phyloP scores from a whole-genome alignment of 2,113 vertebrate species.

The Dicrurus megarhynchus region DNA sequence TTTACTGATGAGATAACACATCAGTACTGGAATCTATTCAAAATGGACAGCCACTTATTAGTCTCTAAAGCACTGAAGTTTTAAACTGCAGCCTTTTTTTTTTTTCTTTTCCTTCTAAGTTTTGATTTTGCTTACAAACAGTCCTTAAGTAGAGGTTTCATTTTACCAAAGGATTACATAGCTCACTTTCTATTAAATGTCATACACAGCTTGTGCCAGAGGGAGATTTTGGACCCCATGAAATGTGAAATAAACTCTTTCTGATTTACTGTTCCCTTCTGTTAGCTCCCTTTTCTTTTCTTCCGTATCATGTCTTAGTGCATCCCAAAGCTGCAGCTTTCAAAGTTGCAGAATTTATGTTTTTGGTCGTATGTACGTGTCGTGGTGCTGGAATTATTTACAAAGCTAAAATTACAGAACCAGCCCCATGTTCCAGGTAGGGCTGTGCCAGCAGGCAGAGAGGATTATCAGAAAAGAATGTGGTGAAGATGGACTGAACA shows the following conservation, averaged over 20 bases:
- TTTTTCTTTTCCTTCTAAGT: background rate
- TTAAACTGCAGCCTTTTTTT: background rate
- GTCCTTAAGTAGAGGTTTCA: background rate
- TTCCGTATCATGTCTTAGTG: background rate
- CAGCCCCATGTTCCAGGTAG: background rate
- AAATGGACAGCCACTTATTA: slow-evolving; percentile 61
- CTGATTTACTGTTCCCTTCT: background rate
- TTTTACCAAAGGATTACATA: background rate
- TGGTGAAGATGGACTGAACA: background rate
- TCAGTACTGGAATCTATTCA: slow-evolving; percentile 60
- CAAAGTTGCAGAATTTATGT: background rate
- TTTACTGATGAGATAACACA: slow-evolving; percentile 56
- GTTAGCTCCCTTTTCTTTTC: background rate
- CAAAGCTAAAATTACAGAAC: background rate
- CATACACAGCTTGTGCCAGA: background rate
- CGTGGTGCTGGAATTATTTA: background rate
- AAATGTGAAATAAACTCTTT: background rate
- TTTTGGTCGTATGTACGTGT: accelerated
- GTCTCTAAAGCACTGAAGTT: background rate
- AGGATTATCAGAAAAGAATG: background rate
- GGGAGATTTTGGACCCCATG: background rate
- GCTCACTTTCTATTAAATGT: background rate
- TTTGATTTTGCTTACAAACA: background rate
- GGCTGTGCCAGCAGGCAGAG: background rate
- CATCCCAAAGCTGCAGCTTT: background rate